Evolutionary conservation across 1,140 invertebrate species (phyloP), one percentile per base, ranked within the genome.

Genomic region (Calephelis nemesis): DNA sequence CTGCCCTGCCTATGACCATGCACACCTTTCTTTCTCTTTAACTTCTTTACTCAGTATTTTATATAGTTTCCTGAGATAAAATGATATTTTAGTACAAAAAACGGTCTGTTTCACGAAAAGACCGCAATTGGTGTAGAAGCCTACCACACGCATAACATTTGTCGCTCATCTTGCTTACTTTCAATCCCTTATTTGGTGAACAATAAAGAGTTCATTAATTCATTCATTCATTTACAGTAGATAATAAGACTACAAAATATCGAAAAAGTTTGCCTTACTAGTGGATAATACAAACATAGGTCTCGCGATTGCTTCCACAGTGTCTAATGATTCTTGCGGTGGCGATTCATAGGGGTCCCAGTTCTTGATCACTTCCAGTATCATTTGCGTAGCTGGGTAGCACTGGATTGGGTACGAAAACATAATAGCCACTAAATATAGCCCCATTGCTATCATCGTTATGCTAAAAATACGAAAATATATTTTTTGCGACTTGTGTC

Each of bases 351-450:
- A 8, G 0, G 39, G 9, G 7, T 75, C 47, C 19, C 72, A 71
- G 63, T 82, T 77, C 54, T 79, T 81, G 3, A 80, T 70, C 0
- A 84, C 72, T 19, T 85, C 83, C 0, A 82, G 12, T 15, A 84
- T 76, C 15, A 84, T 79, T 9, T 77, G 72, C 7, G 80, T 79
- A 0, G 76, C 81, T 7, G 85, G 85, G 30, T 81, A 81, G 42
- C 78, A 84, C 63, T 85, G 83, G 5, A 88, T 77, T 0, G 84
- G 85, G 65, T 78, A 84, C 3, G 78, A 69, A n/a, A 82, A 79
- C 8, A 70, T 77, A 10, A 85, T 62, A 1, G 82, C 70, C 5
- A 81, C 63, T 12, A 82, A 11, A 63, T 84, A 87, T 8, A 85
- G 30, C 7, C 68, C 75, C 65, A 85, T 77, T 7, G 79, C 75